Base-by-base conservation (phyloP, 35 echinoderm and acorn worm species). In the Patiria miniata region DNA sequence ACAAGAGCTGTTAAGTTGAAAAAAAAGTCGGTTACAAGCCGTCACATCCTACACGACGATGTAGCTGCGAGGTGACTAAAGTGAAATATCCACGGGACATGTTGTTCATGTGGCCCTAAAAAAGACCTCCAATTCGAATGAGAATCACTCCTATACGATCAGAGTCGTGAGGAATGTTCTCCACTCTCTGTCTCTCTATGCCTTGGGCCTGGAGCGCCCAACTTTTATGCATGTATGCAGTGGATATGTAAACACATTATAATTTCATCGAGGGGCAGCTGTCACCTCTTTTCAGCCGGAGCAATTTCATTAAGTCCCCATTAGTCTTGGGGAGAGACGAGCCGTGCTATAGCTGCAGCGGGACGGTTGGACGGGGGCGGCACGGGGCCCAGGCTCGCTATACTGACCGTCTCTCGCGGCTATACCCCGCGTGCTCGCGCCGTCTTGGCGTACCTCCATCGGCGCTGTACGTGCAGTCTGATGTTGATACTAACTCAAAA, bases 291-390 rank as follows among this genome's bases (percentile, higher is more conserved):
- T 73, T 73, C 65, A 73, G 34, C 65, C 29, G 65, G 65, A 73
- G 65, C 21, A 73, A 73, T 73, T 73, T 73, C 65, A 73, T 73
- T 73, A 73, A 73, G 65, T 73, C 65, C 29, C 65, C 65, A 73
- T 73, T 73, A 73, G 65, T 73, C 65, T 34, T 23, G 65, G 65
- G 14, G 65, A 73, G 65, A 73, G 65, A 30, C 65, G 65, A 73
- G 65, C 42, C 42, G 42, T 47, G 42, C 12, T 4, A 12, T 6
- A 47, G 4, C 4, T 47, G 42, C 42, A 23, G 26, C 14, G 65
- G 65, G 65, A 73, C 26, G 65, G 65, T 73, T 73, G 21, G 58
- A 73, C 30, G 65, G 65, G 42, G 65, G 65, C 65, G 65, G 42
- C 42, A 47, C 42, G 42, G 42, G 42, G 65, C 16, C 10, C 65